phyloP scores from a whole-genome alignment of 2,113 vertebrate species.

The Pteronura brasiliensis region DNA sequence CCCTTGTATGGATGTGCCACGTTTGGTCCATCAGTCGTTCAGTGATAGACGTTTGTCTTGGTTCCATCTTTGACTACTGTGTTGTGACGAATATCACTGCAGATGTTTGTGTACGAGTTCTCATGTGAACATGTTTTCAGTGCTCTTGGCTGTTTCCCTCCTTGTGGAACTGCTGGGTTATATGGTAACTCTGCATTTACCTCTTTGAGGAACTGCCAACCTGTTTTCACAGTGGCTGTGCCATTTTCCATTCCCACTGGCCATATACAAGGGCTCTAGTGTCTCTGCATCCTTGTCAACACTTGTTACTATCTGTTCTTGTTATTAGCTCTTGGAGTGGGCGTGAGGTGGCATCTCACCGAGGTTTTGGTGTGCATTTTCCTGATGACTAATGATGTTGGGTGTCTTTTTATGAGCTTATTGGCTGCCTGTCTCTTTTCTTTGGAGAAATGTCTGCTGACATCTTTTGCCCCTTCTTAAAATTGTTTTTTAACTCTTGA shows the following conservation, averaged over 20 bases:
- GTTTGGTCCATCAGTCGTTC: background rate
- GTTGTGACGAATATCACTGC: background rate
- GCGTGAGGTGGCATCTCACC: rapidly evolving
- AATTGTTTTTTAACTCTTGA: background rate
- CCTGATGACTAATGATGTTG: background rate
- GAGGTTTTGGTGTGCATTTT: background rate
- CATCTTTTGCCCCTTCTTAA: background rate
- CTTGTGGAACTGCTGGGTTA: background rate
- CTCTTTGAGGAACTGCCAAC: background rate
- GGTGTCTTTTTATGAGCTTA: background rate
- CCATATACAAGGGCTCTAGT: rapidly evolving
- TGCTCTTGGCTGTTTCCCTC: background rate
- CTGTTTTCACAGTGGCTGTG: background rate
- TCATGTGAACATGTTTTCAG: background rate
- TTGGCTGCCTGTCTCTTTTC: background rate
- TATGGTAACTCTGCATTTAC: background rate
- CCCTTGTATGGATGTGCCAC: rapidly evolving
- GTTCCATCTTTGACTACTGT: background rate
- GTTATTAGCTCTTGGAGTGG: background rate
- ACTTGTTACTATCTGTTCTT: background rate
- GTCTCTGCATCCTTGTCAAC: background rate
- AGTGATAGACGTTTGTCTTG: background rate
- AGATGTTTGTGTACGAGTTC: background rate
- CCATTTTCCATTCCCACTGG: background rate
- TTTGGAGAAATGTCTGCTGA: background rate